Evolutionary conservation across 2,113 vertebrate species (phyloP).

Genomic region (Calidris pygmaea): DNA sequence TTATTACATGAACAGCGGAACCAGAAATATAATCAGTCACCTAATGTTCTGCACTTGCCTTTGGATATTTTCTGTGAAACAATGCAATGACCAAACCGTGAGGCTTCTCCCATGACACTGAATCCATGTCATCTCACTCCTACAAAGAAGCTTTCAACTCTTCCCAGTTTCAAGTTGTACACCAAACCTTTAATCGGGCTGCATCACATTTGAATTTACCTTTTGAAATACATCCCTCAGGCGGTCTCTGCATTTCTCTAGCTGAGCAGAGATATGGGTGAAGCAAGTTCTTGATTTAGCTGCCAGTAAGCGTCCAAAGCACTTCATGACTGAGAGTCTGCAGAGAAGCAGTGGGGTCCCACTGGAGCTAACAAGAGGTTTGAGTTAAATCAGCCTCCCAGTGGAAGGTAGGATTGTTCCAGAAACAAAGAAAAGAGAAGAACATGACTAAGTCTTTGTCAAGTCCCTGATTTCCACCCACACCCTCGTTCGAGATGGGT

Average conservation of each 20-base stretch:
- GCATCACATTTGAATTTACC: conserved; percentile 13
- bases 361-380: neutral
- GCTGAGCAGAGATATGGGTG: conserved; percentile 12
- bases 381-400: neutral
- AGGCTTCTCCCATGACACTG: neutral
- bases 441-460: neutral
- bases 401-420: neutral
- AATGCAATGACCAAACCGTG: neutral
- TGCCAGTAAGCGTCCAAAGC: conserved; percentile 33
- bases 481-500: neutral
- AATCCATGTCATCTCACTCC: neutral
- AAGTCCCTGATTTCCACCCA: neutral
- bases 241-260: conserved; percentile 1
- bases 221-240: conserved; percentile 48
- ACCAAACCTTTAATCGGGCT: neutral
- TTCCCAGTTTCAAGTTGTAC: neutral
- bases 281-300: conserved; percentile 50
- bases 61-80: neutral
- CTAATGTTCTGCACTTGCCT: conserved; percentile 27
- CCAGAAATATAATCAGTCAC: neutral
- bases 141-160: neutral
- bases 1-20: neutral
- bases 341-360: neutral
- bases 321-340: neutral
- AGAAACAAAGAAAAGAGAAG: neutral